Percentiles rank a stretch among this genome's conserved stretches.
phyloP scores from a whole-genome alignment of 2,888 invertebrate species.

The Lysandra bellargus region DNA sequence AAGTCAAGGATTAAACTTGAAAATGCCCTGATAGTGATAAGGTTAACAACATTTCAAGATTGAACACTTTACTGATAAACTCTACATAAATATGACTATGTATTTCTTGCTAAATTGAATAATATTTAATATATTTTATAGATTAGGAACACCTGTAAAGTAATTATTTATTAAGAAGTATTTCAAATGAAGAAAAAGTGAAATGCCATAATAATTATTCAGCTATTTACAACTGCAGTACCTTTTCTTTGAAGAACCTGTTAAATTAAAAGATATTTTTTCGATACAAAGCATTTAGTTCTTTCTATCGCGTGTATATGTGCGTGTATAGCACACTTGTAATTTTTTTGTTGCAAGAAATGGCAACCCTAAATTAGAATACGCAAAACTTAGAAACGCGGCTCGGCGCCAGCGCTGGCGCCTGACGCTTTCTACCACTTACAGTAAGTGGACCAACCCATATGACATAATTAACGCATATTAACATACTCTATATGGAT shows the following conservation, averaged over 20 bases:
- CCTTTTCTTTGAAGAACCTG: no score
- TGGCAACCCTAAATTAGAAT: constrained; percentile 47
- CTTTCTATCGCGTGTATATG: background rate
- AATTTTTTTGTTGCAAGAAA: background rate
- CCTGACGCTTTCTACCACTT: constrained; percentile 41
- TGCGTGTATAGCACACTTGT: background rate
- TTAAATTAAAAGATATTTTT: no score
- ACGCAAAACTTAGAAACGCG: constrained; percentile 57
- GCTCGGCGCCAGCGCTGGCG: constrained; percentile 54
- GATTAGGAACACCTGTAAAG: background rate
- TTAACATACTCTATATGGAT: constrained; percentile 16
- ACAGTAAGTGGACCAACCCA: constrained; percentile 27
- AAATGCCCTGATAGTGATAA: constrained; percentile 18
- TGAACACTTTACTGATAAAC: background rate
- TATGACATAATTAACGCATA: constrained; percentile 29
- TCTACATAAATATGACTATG: background rate
- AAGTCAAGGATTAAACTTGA: constrained; percentile 28
- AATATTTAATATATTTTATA: background rate
- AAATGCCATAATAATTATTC: no score
- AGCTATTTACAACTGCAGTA: no score
- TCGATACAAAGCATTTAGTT: background rate
- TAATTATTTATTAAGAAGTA: background rate
- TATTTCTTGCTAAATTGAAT: background rate
- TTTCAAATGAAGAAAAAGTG: no score
- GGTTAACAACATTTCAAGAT: constrained; percentile 25